A percentile compares a stretch with the other conserved stretches of the same genome.
Conservation (phyloP, 2,797 vertebrate species). For the Crypturellus tataupa region DNA sequence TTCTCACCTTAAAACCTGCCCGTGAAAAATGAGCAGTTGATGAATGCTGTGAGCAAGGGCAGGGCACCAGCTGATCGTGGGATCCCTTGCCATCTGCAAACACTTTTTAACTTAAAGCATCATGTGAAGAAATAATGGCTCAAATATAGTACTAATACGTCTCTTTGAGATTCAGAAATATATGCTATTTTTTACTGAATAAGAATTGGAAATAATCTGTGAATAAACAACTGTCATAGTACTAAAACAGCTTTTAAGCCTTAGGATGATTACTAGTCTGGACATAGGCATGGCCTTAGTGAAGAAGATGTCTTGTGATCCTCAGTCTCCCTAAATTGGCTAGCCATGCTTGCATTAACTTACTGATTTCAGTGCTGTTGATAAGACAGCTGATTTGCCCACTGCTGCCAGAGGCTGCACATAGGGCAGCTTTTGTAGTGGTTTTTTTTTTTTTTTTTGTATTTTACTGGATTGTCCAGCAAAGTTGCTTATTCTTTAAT, state of each 20-base stretch:
- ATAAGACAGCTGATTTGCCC: not conserved
- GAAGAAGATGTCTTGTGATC: not conserved
- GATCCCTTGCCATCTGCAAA: not conserved
- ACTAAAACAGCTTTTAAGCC: not conserved
- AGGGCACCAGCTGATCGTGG: not conserved
- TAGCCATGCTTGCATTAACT: rapidly evolving
- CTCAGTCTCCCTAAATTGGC: not conserved
- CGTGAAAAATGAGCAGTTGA: not conserved
- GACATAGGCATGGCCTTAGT: not conserved
- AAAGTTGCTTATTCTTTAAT: not conserved
- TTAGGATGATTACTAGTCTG: not conserved
- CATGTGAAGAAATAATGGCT: not conserved
- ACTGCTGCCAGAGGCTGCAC: not conserved
- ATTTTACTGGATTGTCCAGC: not conserved
- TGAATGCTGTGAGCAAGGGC: not conserved
- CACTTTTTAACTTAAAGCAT: not conserved
- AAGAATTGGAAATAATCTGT: not conserved
- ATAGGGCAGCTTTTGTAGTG: not conserved
- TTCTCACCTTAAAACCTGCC: not conserved
- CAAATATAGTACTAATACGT: not conserved
- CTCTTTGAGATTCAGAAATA: not conserved
- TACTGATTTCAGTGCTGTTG: not conserved
- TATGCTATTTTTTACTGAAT: not conserved
- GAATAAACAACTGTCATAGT: not conserved
- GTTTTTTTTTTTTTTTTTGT: not conserved